Base-by-base conservation (phyloP, 2,888 invertebrate species). In the Diachrysia chrysitis region DNA sequence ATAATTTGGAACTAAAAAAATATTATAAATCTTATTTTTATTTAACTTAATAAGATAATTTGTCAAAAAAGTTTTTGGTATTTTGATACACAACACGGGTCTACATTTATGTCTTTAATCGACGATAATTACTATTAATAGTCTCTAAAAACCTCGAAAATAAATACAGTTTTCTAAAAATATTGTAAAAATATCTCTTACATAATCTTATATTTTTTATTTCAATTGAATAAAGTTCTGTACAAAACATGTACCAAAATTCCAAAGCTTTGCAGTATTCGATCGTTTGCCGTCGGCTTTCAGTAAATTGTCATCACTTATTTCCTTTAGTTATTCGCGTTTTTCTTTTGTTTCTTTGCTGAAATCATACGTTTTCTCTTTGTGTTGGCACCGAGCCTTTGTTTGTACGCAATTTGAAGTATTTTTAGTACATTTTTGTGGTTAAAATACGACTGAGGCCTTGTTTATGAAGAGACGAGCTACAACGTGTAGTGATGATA, bases 211-310 rank as follows among this genome's bases (percentile, higher is more conserved):
- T n/a, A 42, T n/a, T 42, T 42, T n/a, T 42, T 1, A 42, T 42
- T 42, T 5, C 42, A 42, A 42, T 42, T 42, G 42, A 42, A 42
- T n/a, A 42, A 42, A 42, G 42, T 42, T 0, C 9, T 57, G 35
- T 58, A 51, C 2, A 29, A 35, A 25, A 16, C n/a, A 58, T 53
- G 2, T 55, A 12, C 29, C 21, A 1, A 14, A 5, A 35, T 0
- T 32, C 19, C 68, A 70, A 77, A 76, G 71, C 71, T 73, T 60
- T 48, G 62, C 32, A 70, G 14, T 23, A 29, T 65, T 61, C 5
- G 23, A 58, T 56, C 59, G 63, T 14, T 51, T 63, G 17, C 89
- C 90, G 90, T 66, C 89, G 89, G 89, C 87, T 66, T 83, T 82
- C 71, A 83, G 79, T 84, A 81, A 85, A 58, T 85, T 77, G 78